A percentile compares a stretch with the other conserved stretches of the same genome.
These are phyloP conservation scores for Esox lucius DNA, from an alignment of 2,797 vertebrate species.

Conservation along the genomic window DNA sequence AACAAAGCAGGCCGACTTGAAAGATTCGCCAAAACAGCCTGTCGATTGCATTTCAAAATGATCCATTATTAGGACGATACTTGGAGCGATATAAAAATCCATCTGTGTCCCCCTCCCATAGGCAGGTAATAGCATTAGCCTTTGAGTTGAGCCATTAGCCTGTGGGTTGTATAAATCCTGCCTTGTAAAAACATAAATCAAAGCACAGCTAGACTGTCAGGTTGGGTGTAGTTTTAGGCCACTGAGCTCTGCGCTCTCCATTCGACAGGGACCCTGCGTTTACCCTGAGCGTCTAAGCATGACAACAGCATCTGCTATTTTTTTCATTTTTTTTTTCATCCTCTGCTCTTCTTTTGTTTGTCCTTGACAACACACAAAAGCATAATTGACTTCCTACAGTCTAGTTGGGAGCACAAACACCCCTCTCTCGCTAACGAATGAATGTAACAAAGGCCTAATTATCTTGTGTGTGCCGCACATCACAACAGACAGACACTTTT, in stretches of 20 bases:
- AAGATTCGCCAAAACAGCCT: conserved; percentile 46
- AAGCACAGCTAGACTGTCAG: conserved; percentile 46
- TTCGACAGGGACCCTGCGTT: conserved; percentile 24
- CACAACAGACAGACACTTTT: neutral
- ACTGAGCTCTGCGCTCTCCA: conserved; percentile 5
- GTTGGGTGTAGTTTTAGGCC: conserved; percentile 17
- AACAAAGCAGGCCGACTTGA: conserved; percentile 56
- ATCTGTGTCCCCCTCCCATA: conserved; percentile 62
- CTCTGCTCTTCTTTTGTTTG: conserved; percentile 38
- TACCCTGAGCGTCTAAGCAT: conserved; percentile 34
- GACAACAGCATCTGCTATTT: conserved; percentile 51
- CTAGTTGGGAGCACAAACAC: conserved; percentile 29
- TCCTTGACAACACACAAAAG: conserved; percentile 49
- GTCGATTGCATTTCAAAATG: conserved; percentile 56
- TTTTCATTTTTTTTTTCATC: conserved; percentile 24
- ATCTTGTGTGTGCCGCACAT: neutral
- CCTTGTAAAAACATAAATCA: conserved; percentile 57
- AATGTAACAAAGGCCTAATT: conserved; percentile 1
- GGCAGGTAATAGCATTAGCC: conserved; percentile 70
- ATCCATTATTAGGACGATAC: conserved; percentile 56
- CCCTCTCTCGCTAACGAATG: neutral
- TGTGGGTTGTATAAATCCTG: conserved; percentile 47
- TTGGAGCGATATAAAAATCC: conserved; percentile 51
- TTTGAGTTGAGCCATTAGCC: conserved; percentile 55
- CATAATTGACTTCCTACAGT: conserved; percentile 40